Evolutionary conservation across 2,888 invertebrate genomes (phyloP), one percentile per base, ranked within the genome.

Genomic region (Parascotia fuliginaria): DNA sequence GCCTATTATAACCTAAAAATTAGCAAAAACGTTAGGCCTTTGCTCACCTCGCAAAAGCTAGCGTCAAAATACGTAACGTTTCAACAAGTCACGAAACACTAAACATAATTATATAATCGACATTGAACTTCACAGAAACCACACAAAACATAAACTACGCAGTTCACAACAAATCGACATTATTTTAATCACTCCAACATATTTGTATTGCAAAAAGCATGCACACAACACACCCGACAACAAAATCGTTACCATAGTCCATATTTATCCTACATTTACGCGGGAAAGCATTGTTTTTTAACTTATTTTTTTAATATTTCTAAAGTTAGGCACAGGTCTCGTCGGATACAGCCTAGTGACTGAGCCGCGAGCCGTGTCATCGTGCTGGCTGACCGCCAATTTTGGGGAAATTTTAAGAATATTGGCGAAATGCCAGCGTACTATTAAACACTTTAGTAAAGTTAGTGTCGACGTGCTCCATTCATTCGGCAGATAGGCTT

Each of bases 221-320:
- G 81, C 78, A 82, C 78, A 79, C 65, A 75, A 61, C 56, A 58
- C 57, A 61, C 57, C 52, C 44, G 44, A 67, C 50, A 64, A 32
- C 27, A 64, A 52, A 64, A 63, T 53, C 53, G 68, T 81, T 81
- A 82, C 78, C 81, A 79, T 77, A 70, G 87, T 89, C 87, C 90
- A 89, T 90, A 70, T 59, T 79, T 85, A 83, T 83, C 80, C 77
- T 73, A 73, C 76, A 77, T 83, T 81, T 58, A 80, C 76, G 79
- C 75, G 83, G 66, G 75, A 78, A 79, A 78, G 56, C 89, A 89
- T 89, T 78, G 62, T 81, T 51, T 79, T 66, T 67, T 67, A 60
- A 19, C 16, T 29, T 15, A 70, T 69, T 70, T 69, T 67, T 65
- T 68, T 57, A 66, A 65, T 70, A 55, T 58, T 56, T 70, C 56